A percentile compares a stretch with the other conserved stretches of the same genome.
These are phyloP conservation scores for Lordiphosa fenestrarum DNA, from an alignment of 2,888 invertebrate species.

Conservation along the genomic window DNA sequence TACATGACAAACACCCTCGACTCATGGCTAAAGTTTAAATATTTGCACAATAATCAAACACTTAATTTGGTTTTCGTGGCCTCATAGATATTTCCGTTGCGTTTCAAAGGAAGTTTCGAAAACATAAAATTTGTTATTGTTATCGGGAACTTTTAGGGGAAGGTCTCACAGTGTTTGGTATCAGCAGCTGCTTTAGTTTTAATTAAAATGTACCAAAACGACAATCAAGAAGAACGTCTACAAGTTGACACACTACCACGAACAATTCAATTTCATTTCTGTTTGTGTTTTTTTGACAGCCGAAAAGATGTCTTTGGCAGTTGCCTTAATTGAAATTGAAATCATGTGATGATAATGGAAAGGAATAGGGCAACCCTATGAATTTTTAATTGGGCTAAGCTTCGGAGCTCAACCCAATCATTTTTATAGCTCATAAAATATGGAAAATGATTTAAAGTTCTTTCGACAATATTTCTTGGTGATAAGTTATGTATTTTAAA, in stretches of 20 bases:
- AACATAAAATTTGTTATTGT: conserved; percentile 27
- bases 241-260: conserved; percentile 30
- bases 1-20: conserved; percentile 10
- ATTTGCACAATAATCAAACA: conserved; percentile 49
- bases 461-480: conserved; percentile 3
- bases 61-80: conserved; percentile 13
- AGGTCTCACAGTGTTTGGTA: conserved; percentile 5
- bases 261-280: conserved; percentile 59
- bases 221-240: conserved; percentile 55
- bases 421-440: conserved; percentile 6
- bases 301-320: conserved; percentile 12
- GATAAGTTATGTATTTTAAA: conserved; percentile 60
- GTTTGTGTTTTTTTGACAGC: conserved; percentile 44
- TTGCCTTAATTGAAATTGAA: conserved; percentile 39
- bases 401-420: conserved; percentile 3
- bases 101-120: conserved; percentile 49
- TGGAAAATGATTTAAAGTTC: conserved; percentile 8
- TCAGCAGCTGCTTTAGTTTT: conserved; percentile 37
- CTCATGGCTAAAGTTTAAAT: conserved; percentile 42
- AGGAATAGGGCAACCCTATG: conserved; percentile 18
- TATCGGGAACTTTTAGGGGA: conserved; percentile 18
- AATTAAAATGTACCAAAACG: conserved; percentile 61
- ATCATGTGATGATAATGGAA: conserved; percentile 41
- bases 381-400: conserved; percentile 15
- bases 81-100: conserved; percentile 45